Evolutionary conservation across 2,113 vertebrate genomes (phyloP), one percentile per base, ranked within the genome.

Genomic region (Trachemys scripta): DNA sequence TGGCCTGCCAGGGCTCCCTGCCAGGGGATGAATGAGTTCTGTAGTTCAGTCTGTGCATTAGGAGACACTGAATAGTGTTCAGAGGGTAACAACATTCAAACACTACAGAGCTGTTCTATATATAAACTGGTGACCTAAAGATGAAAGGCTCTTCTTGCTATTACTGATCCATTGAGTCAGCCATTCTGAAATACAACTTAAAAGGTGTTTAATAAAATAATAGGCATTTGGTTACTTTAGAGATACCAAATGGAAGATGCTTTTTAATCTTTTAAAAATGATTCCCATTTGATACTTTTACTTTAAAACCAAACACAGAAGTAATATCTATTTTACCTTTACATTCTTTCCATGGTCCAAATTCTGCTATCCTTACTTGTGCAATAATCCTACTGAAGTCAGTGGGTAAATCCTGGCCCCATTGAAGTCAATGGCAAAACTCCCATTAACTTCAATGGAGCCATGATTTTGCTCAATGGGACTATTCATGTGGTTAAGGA

Each of bases 171-270:
- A 57, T 45, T 82, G 76, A 96, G 90, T 93, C 29, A 92, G 51
- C 86, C 25, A 86, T 82, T 94, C 45, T 92, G 94, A 94, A 92
- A 82, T 17, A 94, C 42, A 94, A 84, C 8, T 80, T 95, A 14
- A 51, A 92, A 86, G 38, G 8, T 82, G 56, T 87, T 89, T 93
- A 88, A 65, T n/a, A 94, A 92, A 65, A 84, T 13, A 53, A 22
- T 50, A 45, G 3, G 72, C 2, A 35, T 94, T 76, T 88, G 80
- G 75, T 80, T 91, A 86, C 42, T 94, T 93, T 25, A 76, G 89
- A 84, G 87, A 25, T 86, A 95, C 85, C 90, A 72, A 76, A 45
- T 47, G 38, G 72, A 42, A 45, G 42, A 27, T 42, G 72, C n/a
- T 76, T 76, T 76, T 76, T 76, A 76, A 76, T 76, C 38, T 76